phyloP scores from a whole-genome alignment of 2,888 invertebrate genomes.

The Tribolium freemani region DNA sequence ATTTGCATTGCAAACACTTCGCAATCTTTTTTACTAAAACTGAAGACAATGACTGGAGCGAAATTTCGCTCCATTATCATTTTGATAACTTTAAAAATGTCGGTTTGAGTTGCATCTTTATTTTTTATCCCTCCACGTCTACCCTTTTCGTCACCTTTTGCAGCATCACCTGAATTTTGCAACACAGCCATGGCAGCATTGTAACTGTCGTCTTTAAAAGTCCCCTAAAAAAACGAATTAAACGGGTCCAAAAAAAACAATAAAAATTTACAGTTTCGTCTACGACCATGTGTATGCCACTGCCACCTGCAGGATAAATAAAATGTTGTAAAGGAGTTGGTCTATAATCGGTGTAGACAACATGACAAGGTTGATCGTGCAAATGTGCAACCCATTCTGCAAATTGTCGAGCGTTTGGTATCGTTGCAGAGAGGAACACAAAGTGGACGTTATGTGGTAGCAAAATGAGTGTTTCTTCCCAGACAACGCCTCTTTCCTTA shows the following conservation, averaged over 20 bases:
- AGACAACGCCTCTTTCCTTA: slow-evolving; percentile 98
- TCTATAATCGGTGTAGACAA: slow-evolving; percentile 98
- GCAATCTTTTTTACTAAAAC: slow-evolving; percentile 99
- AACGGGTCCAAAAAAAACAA: not conserved
- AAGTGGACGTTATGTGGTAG: slow-evolving; percentile 98
- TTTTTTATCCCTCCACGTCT: slow-evolving; percentile 80
- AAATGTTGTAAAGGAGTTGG: slow-evolving; percentile 99
- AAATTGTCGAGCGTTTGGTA: slow-evolving; percentile 98
- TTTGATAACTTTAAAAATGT: slow-evolving; percentile 97
- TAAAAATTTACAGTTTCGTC: slow-evolving; percentile 80
- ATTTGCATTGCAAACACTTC: slow-evolving; percentile 97
- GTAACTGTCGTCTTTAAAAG: slow-evolving; percentile 97
- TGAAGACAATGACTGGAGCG: slow-evolving; percentile 98
- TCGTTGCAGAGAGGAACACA: slow-evolving; percentile 98
- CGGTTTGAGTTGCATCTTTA: slow-evolving; percentile 77
- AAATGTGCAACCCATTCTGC: slow-evolving; percentile 95
- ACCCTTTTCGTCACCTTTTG: slow-evolving; percentile 85
- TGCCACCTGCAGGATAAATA: slow-evolving; percentile 96
- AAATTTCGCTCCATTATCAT: slow-evolving; percentile 99
- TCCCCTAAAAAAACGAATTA: slow-evolving; percentile 74
- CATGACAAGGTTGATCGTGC: slow-evolving; percentile 97
- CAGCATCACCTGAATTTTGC: slow-evolving; percentile 84
- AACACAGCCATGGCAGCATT: slow-evolving; percentile 96
- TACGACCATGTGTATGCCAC: slow-evolving; percentile 95
- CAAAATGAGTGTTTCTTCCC: slow-evolving; percentile 99